Evolutionary conservation across 2,888 invertebrate genomes (phyloP).

Genomic region (Lithophane ornitopus): DNA sequence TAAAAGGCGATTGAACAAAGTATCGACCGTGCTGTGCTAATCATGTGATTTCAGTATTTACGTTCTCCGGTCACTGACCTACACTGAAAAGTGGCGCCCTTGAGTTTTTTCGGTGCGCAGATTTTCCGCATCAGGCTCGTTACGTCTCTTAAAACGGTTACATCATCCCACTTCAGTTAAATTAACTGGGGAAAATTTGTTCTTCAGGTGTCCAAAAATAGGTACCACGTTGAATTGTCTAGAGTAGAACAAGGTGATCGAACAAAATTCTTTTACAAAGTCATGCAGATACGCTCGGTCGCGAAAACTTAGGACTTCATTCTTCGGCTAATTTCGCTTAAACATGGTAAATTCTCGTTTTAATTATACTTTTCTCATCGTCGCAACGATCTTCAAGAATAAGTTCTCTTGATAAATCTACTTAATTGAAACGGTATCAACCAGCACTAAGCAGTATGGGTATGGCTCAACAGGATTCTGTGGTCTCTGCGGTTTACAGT

Average conservation of each 20-base stretch:
- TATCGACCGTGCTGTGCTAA: constrained; percentile 26
- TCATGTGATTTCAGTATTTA: constrained; percentile 51
- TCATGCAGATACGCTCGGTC: background rate
- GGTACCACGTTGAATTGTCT: constrained; percentile 8
- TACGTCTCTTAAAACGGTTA: constrained; percentile 49
- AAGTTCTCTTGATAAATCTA: constrained; percentile 8
- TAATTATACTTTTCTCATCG: constrained; percentile 10
- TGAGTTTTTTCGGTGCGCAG: constrained; percentile 45
- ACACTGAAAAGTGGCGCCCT: constrained; percentile 52
- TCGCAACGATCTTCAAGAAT: constrained; percentile 8
- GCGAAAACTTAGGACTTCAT: background rate
- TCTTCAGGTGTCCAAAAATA: constrained; percentile 26
- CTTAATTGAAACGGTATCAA: constrained; percentile 18
- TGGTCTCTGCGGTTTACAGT: constrained; percentile 34
- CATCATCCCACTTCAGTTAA: constrained; percentile 56
- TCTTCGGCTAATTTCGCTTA: background rate
- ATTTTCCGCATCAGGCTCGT: constrained; percentile 29
- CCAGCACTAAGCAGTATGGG: background rate
- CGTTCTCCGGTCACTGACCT: constrained; percentile 43
- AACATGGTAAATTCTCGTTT: constrained; percentile 5
- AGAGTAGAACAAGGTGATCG: constrained; percentile 19
- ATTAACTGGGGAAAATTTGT: constrained; percentile 37
- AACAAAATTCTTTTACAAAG: constrained; percentile 32
- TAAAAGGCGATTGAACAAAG: constrained; percentile 32
- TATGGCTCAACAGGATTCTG: constrained; percentile 8